phyloP scores from a whole-genome alignment of 2,113 vertebrate species.

The Trinectes maculatus region DNA sequence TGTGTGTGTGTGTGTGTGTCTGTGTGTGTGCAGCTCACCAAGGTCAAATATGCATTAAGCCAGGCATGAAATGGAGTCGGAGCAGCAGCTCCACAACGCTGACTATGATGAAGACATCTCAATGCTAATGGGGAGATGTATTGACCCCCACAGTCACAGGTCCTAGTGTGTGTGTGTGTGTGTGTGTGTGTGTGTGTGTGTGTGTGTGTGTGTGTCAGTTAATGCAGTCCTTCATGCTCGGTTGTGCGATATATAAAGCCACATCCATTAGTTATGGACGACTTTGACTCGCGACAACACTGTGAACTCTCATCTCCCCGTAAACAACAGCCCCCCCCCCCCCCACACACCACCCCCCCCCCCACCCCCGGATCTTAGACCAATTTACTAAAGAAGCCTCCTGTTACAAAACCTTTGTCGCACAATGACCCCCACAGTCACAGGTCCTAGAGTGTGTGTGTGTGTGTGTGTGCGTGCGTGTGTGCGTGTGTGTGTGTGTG shows the following conservation, averaged over 20 bases:
- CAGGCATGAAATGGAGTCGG: conserved; percentile 68
- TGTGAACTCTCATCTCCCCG: conserved; percentile 1
- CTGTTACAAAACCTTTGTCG: too few relatives aligned
- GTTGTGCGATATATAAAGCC: conserved; percentile 55
- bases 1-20: conserved; percentile 9
- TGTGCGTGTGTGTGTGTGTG: conserved; percentile 13
- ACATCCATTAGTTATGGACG: conserved; percentile 46
- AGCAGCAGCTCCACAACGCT: conserved; percentile 59
- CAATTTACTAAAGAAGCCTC: too few relatives aligned
- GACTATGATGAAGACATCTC: conserved; percentile 71
- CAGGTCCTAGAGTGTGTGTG: conserved; percentile 16
- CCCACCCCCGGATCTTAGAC: too few relatives aligned
- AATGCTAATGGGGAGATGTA: conserved; percentile 76
- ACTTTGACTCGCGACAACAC: conserved; percentile 12
- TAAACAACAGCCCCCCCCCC: too few relatives aligned
- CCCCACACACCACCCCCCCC: too few relatives aligned
- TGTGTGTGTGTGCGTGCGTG: too few relatives aligned
- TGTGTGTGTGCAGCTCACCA: conserved; percentile 36
- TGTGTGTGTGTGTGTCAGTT: conserved; percentile 43
- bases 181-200: conserved; percentile 9
- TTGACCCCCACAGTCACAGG: conserved; percentile 55
- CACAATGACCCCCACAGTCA: conserved; percentile 59
- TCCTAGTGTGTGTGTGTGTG: conserved; percentile 18
- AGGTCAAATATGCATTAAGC: conserved; percentile 77
- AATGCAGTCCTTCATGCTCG: conserved; percentile 68